Evolutionary conservation across 1,140 invertebrate species (phyloP).

Genomic region (Zaprionus nigranus): DNA sequence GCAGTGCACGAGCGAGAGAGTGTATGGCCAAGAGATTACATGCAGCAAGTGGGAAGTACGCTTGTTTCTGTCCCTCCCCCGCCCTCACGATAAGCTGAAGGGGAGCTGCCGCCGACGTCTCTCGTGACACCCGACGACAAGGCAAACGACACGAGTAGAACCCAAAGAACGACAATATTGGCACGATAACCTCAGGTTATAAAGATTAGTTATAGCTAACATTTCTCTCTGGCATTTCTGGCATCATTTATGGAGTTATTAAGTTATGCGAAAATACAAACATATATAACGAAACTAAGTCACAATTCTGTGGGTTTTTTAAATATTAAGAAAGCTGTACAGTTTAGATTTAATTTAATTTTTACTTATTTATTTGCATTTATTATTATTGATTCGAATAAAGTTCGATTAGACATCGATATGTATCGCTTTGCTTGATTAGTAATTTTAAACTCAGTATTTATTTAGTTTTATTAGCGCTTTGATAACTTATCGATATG

Average conservation of each 20-base stretch:
- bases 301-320: background rate
- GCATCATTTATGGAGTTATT: conserved; percentile 4
- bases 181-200: conserved; percentile 9
- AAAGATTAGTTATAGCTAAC: background rate
- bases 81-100: conserved; percentile 25
- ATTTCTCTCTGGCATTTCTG: background rate
- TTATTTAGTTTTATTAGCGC: background rate
- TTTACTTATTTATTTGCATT: background rate
- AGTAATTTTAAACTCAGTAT: background rate
- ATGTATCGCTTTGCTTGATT: background rate
- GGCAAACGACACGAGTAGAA: conserved; percentile 1
- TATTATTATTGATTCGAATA: too few relatives aligned
- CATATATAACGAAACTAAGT: background rate
- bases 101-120: conserved; percentile 29
- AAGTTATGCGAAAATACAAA: conserved; percentile 5
- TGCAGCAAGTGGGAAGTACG: conserved; percentile 61
- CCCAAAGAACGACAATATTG: conserved; percentile 11
- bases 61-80: background rate
- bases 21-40: conserved; percentile 49
- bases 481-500: background rate
- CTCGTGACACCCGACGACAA: conserved; percentile 20
- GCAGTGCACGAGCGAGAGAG: conserved; percentile 32
- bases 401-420: background rate
- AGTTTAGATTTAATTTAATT: background rate
- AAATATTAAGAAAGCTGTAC: background rate